Evolutionary conservation across 2,888 invertebrate genomes (phyloP), one percentile per base, ranked within the genome.

Genomic region (Dioctria rufipes): DNA sequence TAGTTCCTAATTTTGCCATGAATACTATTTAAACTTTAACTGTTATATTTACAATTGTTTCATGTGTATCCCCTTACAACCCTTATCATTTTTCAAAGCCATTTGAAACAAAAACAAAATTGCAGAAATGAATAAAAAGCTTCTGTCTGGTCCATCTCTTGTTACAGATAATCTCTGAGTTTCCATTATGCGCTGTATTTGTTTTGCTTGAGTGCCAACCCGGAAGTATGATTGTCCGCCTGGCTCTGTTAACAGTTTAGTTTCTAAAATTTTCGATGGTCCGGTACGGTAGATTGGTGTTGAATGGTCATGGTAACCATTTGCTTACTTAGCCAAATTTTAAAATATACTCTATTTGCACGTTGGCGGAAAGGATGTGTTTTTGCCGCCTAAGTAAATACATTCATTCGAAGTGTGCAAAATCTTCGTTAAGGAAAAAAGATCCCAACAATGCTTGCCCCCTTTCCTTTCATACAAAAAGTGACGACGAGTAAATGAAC

Each of bases 121-220:
- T 37, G 61, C 54, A 42, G 61, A 61, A 61, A 75, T 58, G 61
- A 75, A 60, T 60, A 75, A 73, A 25, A 75, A 75, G 75, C 75
- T 43, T 43, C 60, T 61, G 75, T 75, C 75, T 42, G 75, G 60
- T 8, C 75, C n/a, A 69, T 51, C 60, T 60, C 75, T 60, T 60
- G 60, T 75, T 61, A 6, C 42, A 60, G 75, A 75, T 75, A 75
- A 75, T 75, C 75, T 75, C 60, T 42, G 43, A 61, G 40, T 61
- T 75, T 75, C 75, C 75, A 75, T 75, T 75, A 75, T 61, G 75
- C 25, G 25, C 75, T 11, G 60, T 75, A 75, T 75, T 75, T 75
- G 75, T 61, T 75, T 61, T 61, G 60, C 60, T 75, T 75, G 61
- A 75, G 75, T 75, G 75, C 61, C 43, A 43, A 39, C 51, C 54